Evolutionary conservation across 2,888 invertebrate genomes (phyloP), one percentile per base, ranked within the genome.

Genomic region (Sarcophaga rosellei): DNA sequence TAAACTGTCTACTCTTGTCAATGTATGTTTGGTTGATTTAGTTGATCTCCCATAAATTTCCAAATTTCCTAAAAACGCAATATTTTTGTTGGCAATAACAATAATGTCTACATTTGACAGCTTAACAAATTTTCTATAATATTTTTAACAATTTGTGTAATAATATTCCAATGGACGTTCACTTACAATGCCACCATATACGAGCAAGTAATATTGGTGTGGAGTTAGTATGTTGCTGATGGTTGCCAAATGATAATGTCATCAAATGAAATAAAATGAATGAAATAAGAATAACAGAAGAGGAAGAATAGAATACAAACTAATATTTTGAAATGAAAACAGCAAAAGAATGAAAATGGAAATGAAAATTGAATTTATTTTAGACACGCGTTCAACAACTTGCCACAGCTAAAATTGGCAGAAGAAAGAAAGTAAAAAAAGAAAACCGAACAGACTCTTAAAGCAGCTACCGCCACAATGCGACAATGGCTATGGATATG

Each of bases 331-430:
- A 73, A 77, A 57, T 66, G 23, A 73, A 70, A 53, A 53, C 70
- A 47, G n/a, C n/a, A n/a, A 70, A 81, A 25, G 6, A 77, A 57
- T 66, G 21, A 73, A 69, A 53, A 53, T 70, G 59, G 15, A 70
- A 82, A 74, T 78, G 65, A 78, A 85, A 79, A 81, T 76, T 85
- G 72, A 85, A 85, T 85, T 85, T 79, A 82, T 82, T 75, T 82
- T 75, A 68, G 72, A 85, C 82, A 82, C 82, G 72, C 66, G 72
- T 53, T 70, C 79, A 81, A 61, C 72, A 72, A 75, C 79, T 79
- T 75, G 79, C n/a, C 68, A 68, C 62, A 68, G 73, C 66, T 69
- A 47, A 62, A 47, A 62, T 73, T 73, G 62, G n/a, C 62, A 61
- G 20, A 61, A 61, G 10, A 63, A 63, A 21, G 11, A 23, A 63